Conservation (phyloP, 1,140 invertebrate genomes). For the Bombus consobrinus region DNA sequence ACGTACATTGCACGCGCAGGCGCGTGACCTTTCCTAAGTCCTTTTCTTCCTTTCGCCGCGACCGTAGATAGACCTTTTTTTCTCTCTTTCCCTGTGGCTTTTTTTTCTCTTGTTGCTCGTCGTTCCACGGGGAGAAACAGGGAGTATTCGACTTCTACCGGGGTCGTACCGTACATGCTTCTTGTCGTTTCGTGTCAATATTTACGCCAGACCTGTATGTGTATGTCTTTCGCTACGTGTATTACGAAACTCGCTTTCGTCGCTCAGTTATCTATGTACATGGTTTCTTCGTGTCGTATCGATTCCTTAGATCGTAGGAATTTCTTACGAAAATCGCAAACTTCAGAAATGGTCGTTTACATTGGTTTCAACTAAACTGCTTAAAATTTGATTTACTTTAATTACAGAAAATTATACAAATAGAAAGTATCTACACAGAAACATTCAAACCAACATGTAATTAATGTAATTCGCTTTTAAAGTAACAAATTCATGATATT, state of each 20-base stretch:
- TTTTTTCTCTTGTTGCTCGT: background rate
- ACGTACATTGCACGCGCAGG: conserved; percentile 38
- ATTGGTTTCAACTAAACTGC: background rate
- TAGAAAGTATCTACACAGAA: too few relatives aligned
- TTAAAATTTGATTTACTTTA: background rate
- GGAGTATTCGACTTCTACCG: background rate
- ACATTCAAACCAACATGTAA: too few relatives aligned
- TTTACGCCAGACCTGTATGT: background rate
- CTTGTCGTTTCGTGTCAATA: conserved; percentile 14
- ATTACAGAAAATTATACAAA: too few relatives aligned
- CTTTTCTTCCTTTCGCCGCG: conserved; percentile 42
- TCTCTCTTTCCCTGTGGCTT: background rate
- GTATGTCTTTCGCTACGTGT: background rate
- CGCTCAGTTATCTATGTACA: background rate
- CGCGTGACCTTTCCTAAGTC: conserved; percentile 57
- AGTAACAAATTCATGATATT: background rate
- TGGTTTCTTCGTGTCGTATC: too few relatives aligned
- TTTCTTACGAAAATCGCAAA: background rate
- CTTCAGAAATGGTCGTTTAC: background rate
- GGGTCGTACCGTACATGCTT: background rate
- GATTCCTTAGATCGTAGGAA: background rate
- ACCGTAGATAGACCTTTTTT: background rate
- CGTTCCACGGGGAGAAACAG: background rate
- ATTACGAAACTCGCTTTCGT: conserved; percentile 6
- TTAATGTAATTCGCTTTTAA: too few relatives aligned